Evolutionary conservation across 1,140 invertebrate genomes (phyloP), one percentile per base, ranked within the genome.

Genomic region (Colletes latitarsis): DNA sequence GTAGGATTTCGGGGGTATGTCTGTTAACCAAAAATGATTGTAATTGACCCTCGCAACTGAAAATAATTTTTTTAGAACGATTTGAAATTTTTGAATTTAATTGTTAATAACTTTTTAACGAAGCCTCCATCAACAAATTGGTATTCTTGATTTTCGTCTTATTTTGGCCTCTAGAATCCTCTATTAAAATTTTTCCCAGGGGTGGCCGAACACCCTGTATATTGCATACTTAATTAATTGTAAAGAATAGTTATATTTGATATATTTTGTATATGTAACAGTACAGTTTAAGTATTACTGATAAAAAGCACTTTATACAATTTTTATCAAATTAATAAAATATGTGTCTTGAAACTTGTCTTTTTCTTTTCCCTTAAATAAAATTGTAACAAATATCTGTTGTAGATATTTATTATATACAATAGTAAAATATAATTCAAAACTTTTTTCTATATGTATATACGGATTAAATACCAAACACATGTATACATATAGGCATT

Each of bases 261-360:
- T 72, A 57, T 62, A 21, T 0, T 30, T 62, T 81, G 53, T 43
- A 19, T 46, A 71, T 80, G 75, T 82, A 57, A 81, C 72, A 84
- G 46, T 72, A n/a, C 62, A 67, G 10, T 70, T 63, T 12, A 10
- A 53, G 71, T 74, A 73, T 49, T 69, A 79, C 41, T 72, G 41
- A 78, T 17, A 57, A 72, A 67, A 0, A 68, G 53, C 6, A 74
- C 21, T 39, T 70, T 70, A 63, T 76, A 14, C 41, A 80, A 58
- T 70, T 75, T 73, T 63, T 67, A 30, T 58, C 2, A 8, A 62
- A 9, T 72, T 72, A 77, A 69, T 71, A 72, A 62, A 43, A 63
- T 53, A 62, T 8, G 5, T 49, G 10, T 71, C 12, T 52, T 21
- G 5, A 71, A 78, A 12, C 10, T 43, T 43, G 30, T 57, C 14